Evolutionary conservation across 2,797 vertebrate species (phyloP).

Genomic region (Halcyon badia): DNA sequence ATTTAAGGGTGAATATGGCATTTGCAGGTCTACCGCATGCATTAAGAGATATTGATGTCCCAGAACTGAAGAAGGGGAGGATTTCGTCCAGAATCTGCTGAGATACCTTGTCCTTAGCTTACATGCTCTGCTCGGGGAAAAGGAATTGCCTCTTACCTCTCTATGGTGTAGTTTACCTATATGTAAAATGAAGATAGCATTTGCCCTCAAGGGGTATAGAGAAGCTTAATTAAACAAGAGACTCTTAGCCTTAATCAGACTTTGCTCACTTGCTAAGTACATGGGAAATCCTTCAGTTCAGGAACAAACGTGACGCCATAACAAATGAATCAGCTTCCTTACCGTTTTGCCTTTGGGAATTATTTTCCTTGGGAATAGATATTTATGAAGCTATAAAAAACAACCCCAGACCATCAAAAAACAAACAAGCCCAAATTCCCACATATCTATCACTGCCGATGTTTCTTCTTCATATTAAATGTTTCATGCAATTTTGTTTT

Average conservation of each 20-base stretch:
- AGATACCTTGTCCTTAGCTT: background rate
- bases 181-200: constrained; percentile 25
- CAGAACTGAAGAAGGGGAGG: background rate
- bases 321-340: constrained; percentile 21
- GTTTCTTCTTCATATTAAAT: background rate
- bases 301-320: constrained; percentile 45
- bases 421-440: background rate
- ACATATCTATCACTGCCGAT: background rate
- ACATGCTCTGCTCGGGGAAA: background rate
- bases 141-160: background rate
- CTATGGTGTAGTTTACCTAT: constrained; percentile 22
- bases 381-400: background rate
- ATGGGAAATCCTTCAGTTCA: constrained; percentile 28
- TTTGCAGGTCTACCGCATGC: fast-evolving
- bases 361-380: constrained; percentile 17
- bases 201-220: constrained; percentile 8
- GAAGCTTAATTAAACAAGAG: constrained; percentile 53
- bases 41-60: background rate
- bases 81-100: background rate
- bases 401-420: background rate
- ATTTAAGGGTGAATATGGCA: background rate
- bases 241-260: constrained; percentile 49
- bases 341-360: constrained; percentile 17
- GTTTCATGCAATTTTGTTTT: background rate
- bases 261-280: constrained; percentile 40